Percentiles rank a stretch among this genome's conserved stretches.
phyloP scores from a whole-genome alignment of 1,140 invertebrate genomes.

The Cecropterus lyciades region DNA sequence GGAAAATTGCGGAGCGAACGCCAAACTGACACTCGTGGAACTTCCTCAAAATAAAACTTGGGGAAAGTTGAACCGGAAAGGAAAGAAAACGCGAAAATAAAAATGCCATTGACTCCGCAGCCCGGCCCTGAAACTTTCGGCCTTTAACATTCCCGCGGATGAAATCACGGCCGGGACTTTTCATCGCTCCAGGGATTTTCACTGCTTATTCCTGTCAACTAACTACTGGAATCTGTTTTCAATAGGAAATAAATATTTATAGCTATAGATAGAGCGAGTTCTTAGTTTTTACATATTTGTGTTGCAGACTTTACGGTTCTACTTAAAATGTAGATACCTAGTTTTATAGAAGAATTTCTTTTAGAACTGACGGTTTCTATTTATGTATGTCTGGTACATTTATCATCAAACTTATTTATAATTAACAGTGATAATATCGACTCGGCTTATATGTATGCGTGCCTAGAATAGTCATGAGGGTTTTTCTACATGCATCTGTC shows the following conservation, averaged over 20 bases:
- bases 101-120: constrained; percentile 80
- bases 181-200: constrained; percentile 57
- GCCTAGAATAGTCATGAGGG: too few species aligned
- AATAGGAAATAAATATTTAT: constrained; percentile 30
- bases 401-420: too few species aligned
- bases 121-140: constrained; percentile 72
- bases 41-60: constrained; percentile 78
- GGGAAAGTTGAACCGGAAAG: constrained; percentile 80
- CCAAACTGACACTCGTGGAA: constrained; percentile 79
- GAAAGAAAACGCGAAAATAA: constrained; percentile 80
- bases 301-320: not conserved
- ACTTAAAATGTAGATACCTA: too few species aligned
- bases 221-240: constrained; percentile 65
- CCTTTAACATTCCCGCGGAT: constrained; percentile 68
- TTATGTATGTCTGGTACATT: constrained; percentile 12
- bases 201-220: constrained; percentile 68
- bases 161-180: constrained; percentile 65
- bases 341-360: too few species aligned
- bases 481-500: too few species aligned
- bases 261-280: constrained; percentile 15
- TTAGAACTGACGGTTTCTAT: not conserved
- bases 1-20: constrained; percentile 76
- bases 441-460: too few species aligned
- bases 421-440: too few species aligned
- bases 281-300: constrained; percentile 20